phyloP scores from a whole-genome alignment of 2,113 vertebrate genomes.

The Phalacrocorax aristotelis region DNA sequence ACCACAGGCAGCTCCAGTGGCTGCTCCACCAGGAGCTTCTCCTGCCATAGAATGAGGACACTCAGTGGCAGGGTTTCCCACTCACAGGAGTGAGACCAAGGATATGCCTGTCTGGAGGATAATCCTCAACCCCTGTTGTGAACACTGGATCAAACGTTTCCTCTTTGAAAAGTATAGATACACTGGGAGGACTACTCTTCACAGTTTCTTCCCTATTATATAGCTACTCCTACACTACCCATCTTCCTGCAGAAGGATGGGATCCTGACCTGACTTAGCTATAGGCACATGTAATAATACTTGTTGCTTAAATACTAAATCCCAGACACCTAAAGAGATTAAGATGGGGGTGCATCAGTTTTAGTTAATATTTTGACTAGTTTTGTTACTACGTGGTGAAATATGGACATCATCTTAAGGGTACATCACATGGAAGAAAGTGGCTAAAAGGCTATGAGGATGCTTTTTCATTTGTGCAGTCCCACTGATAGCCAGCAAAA shows the following conservation, averaged over 20 bases:
- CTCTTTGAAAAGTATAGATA: rapidly evolving
- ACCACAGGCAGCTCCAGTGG: not conserved
- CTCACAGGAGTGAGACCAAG: not conserved
- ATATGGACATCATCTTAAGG: not conserved
- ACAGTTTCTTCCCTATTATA: not conserved
- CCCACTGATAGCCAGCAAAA: not conserved
- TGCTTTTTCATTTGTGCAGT: not conserved
- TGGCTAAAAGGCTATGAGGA: not conserved
- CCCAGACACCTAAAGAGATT: not conserved
- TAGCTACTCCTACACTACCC: not conserved
- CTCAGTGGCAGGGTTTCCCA: not conserved
- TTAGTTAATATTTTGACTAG: not conserved
- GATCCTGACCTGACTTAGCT: not conserved
- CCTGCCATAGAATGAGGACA: not conserved
- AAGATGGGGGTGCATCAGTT: not conserved
- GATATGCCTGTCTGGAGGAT: not conserved
- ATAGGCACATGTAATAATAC: not conserved
- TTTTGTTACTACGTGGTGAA: not conserved
- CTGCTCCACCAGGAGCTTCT: not conserved
- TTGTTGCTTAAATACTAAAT: not conserved
- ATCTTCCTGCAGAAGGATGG: not conserved
- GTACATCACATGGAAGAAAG: not conserved
- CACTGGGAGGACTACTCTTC: not conserved
- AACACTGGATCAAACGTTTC: not conserved
- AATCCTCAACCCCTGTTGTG: not conserved